Evolutionary conservation across 2,888 invertebrate species (phyloP).

Genomic region (Leistus spinibarbis): DNA sequence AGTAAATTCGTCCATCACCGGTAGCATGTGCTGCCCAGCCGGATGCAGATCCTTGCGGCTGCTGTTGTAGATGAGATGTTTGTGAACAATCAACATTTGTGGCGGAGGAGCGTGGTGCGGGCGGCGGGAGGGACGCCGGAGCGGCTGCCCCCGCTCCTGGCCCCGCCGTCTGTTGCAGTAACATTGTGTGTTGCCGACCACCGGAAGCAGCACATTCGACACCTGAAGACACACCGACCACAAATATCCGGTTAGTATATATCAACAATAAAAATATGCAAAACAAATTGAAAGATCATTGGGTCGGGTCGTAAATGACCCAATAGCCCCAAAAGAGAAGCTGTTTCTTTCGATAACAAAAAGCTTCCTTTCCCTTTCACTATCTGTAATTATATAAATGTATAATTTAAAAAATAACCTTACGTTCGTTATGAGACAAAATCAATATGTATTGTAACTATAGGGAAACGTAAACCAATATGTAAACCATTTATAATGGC

Average conservation of each 20-base stretch:
- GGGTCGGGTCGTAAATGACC: too few relatives aligned
- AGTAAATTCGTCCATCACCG: slow-evolving; percentile 82
- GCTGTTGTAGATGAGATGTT: slow-evolving; percentile 41
- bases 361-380: too few relatives aligned
- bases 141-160: slow-evolving; percentile 18
- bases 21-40: slow-evolving; percentile 82
- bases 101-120: slow-evolving; percentile 26
- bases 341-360: too few relatives aligned
- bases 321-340: too few relatives aligned
- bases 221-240: background rate
- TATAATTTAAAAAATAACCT: too few relatives aligned
- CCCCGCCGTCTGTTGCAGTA: slow-evolving; percentile 24
- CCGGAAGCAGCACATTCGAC: slow-evolving; percentile 1
- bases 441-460: too few relatives aligned
- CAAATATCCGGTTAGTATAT: background rate
- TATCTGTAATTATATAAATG: too few relatives aligned
- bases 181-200: slow-evolving; percentile 16
- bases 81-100: slow-evolving; percentile 34
- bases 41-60: slow-evolving; percentile 56
- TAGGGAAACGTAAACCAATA: too few relatives aligned
- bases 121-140: slow-evolving; percentile 25
- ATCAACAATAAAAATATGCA: background rate
- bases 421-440: too few relatives aligned
- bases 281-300: too few relatives aligned
- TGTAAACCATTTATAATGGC: too few relatives aligned